Percentiles rank a stretch among this genome's conserved stretches.
Evolutionary conservation across 2,888 invertebrate genomes (phyloP).

Genomic region (Eupsilia transversa): DNA sequence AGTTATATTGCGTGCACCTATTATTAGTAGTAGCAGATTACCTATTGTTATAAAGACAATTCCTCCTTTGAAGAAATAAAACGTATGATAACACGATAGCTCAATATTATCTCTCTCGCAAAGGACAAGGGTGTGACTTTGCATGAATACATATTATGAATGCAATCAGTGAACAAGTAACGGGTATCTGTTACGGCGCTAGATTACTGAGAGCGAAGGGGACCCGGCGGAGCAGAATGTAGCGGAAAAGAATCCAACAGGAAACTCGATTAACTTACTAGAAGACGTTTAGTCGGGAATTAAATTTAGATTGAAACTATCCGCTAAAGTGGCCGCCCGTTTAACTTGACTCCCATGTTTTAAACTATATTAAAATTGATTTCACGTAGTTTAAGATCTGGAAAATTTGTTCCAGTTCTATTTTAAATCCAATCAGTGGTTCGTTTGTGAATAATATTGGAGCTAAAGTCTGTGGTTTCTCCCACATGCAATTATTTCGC

Average conservation of each 20-base stretch:
- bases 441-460: slow-evolving; percentile 42
- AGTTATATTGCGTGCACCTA: neutral
- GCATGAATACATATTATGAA: slow-evolving; percentile 38
- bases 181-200: slow-evolving; percentile 44
- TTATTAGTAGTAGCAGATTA: neutral
- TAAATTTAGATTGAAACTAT: slow-evolving; percentile 83
- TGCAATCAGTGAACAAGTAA: slow-evolving; percentile 49
- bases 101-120: slow-evolving; percentile 21
- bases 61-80: neutral
- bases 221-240: slow-evolving; percentile 66
- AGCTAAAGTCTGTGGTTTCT: slow-evolving; percentile 3
- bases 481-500: slow-evolving; percentile 30
- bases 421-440: slow-evolving; percentile 38
- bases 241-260: slow-evolving; percentile 78
- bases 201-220: slow-evolving; percentile 48
- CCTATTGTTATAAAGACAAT: neutral
- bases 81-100: neutral
- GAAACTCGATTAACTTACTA: slow-evolving; percentile 71
- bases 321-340: slow-evolving; percentile 68
- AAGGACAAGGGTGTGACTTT: slow-evolving; percentile 6
- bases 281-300: slow-evolving; percentile 72
- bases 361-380: slow-evolving; percentile 63
- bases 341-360: slow-evolving; percentile 55
- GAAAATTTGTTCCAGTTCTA: slow-evolving; percentile 20
- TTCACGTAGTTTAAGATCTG: slow-evolving; percentile 27